A percentile compares a stretch with the other conserved stretches of the same genome.
Evolutionary conservation across 2,797 vertebrate species (phyloP).

Genomic region (Numenius phaeopus): DNA sequence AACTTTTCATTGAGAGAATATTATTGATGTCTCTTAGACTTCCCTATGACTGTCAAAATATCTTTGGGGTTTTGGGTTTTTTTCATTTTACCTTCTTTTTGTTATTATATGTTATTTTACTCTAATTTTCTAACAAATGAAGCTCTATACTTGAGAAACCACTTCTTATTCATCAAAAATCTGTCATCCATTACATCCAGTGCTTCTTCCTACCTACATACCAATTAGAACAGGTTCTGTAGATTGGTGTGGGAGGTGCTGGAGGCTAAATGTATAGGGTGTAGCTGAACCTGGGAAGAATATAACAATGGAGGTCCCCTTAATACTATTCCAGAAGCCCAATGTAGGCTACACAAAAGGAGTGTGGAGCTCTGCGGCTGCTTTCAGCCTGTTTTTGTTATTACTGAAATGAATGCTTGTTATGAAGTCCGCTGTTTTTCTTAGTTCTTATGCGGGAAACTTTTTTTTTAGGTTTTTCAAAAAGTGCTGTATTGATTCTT

Average conservation of each 20-base stretch:
- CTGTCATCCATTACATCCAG: neutral
- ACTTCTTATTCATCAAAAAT: neutral
- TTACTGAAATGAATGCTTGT: neutral
- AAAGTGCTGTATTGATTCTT: neutral
- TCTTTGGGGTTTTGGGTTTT: neutral
- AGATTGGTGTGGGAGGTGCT: neutral
- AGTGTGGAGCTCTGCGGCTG: neutral
- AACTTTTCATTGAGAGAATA: neutral
- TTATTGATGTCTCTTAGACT: neutral
- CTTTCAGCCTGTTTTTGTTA: neutral
- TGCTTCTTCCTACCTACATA: neutral
- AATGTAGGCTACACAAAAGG: neutral
- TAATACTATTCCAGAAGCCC: neutral
- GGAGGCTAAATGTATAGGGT: neutral
- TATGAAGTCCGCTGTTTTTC: neutral
- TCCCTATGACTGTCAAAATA: neutral
- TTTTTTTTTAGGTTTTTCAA: neutral
- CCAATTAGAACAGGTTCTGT: neutral
- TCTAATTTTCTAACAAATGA: neutral
- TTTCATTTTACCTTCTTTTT: neutral
- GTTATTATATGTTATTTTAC: neutral
- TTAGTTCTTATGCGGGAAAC: neutral
- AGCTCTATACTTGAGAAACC: neutral
- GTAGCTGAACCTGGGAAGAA: neutral
- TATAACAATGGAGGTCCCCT: neutral